These are phyloP conservation scores for Zootermopsis nevadensis DNA, from an alignment of 2,888 invertebrate species.

Conservation along the genomic window DNA sequence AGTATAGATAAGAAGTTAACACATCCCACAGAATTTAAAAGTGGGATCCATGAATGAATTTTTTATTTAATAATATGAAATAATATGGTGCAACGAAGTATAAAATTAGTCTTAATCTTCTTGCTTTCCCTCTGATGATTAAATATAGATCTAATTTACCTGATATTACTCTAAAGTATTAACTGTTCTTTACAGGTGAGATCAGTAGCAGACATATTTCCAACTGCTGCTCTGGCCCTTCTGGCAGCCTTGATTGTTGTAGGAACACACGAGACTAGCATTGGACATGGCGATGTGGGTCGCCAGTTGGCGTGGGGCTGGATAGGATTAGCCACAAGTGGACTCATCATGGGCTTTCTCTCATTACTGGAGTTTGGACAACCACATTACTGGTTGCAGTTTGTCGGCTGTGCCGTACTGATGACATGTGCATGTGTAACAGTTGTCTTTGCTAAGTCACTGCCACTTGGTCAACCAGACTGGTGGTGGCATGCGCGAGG, in stretches of 20 bases:
- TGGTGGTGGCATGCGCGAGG: slow-evolving; percentile 85
- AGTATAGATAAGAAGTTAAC: no score
- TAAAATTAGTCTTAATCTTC: no score
- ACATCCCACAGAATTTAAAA: no score
- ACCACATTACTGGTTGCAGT: slow-evolving; percentile 67
- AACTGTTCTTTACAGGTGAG: slow-evolving; percentile 58
- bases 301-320: slow-evolving; percentile 82
- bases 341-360: slow-evolving; percentile 67
- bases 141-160: no score
- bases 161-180: not conserved
- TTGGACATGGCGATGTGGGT: slow-evolving; percentile 83
- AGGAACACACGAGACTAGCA: slow-evolving; percentile 82
- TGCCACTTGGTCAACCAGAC: slow-evolving; percentile 71
- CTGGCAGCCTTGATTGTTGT: slow-evolving; percentile 83
- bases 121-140: no score
- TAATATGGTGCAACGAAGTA: no score
- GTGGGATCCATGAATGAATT: no score
- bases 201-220: slow-evolving; percentile 80
- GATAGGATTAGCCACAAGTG: slow-evolving; percentile 77
- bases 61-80: no score
- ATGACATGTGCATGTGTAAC: slow-evolving; percentile 74
- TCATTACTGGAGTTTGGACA: slow-evolving; percentile 30
- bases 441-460: slow-evolving; percentile 67
- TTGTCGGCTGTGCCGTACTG: slow-evolving; percentile 67
- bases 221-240: slow-evolving; percentile 77